Evolutionary conservation across 2,888 invertebrate genomes (phyloP), one percentile per base, ranked within the genome.

Genomic region (Apodemia mormo): DNA sequence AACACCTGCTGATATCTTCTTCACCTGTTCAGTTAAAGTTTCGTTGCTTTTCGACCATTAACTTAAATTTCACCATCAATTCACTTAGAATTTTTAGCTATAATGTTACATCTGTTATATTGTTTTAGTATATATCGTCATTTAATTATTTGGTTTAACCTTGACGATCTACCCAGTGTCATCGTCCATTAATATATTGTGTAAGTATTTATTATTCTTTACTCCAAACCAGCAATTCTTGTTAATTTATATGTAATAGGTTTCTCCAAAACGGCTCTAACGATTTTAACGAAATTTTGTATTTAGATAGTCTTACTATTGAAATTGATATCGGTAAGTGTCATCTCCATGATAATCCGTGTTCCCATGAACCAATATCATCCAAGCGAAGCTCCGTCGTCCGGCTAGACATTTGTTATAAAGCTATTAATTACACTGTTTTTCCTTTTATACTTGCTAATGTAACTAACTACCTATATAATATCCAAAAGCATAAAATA

Each of bases 11-110:
- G 56, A 66, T 69, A 70, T 33, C 2, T 33, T 37, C 2, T 54
- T 54, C 73, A 71, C 72, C 70, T 73, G 72, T 64, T 67, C n/a
- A 68, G n/a, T 43, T 70, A 29, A 67, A 54, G 22, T 22, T 58
- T 68, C 52, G 37, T 64, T 64, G 22, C 37, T 64, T 64, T 37
- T 64, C 12, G 33, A 49, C 1, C 22, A 6, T 61, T 7, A 12
- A n/a, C n/a, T 6, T 30, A 14, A 61, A 33, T 61, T 33, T 61
- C 61, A 12, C 33, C 33, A 61, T 33, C 10, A 10, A 30, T 61
- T 14, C 14, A 3, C 14, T 14, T 33, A 33, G 12, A 61, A 14
- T 14, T 30, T 61, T 33, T 33, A 33, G 14, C 6, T 49, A 49
- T 5, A 12, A 33, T 30, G 14, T 61, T 14, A 33, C 33, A 30